Conservation (phyloP, 2,797 vertebrate species). For the Chelmon rostratus region DNA sequence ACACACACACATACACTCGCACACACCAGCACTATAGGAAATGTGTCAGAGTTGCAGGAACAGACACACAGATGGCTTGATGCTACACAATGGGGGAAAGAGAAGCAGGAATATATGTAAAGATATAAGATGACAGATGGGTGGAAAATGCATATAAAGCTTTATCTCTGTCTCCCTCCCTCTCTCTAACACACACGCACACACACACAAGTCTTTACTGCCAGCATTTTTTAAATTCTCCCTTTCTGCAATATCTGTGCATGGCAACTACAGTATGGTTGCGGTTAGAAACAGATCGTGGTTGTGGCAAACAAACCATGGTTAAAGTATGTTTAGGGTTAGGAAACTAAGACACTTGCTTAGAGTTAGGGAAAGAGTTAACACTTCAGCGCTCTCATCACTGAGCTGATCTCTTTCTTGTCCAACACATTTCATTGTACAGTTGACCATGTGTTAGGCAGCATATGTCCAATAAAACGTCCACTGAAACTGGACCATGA, state of each 20-base stretch:
- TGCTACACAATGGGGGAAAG: constrained; percentile 42
- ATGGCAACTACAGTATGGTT: too few relatives aligned
- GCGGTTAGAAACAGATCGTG: too few relatives aligned
- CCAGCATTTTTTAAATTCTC: neutral
- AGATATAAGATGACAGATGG: constrained; percentile 39
- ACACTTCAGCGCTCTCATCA: neutral
- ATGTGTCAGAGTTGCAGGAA: constrained; percentile 74
- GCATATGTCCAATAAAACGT: neutral
- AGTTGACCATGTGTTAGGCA: too few relatives aligned
- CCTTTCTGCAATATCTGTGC: too few relatives aligned
- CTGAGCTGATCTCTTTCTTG: too few relatives aligned
- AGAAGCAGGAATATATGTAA: constrained; percentile 13
- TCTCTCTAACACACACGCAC: neutral
- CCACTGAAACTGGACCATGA: too few relatives aligned
- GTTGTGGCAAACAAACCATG: too few relatives aligned
- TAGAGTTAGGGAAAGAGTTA: too few relatives aligned
- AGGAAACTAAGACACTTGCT: too few relatives aligned
- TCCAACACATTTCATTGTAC: too few relatives aligned
- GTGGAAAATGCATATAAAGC: neutral
- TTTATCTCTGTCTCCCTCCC: neutral
- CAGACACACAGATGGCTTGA: constrained; percentile 51
- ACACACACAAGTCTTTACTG: neutral
- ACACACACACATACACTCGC: constrained; percentile 6
- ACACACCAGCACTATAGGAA: constrained; percentile 70
- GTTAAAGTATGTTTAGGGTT: too few relatives aligned